Base-by-base conservation (phyloP, 2,888 invertebrate species). In the Xylocampa areola region DNA sequence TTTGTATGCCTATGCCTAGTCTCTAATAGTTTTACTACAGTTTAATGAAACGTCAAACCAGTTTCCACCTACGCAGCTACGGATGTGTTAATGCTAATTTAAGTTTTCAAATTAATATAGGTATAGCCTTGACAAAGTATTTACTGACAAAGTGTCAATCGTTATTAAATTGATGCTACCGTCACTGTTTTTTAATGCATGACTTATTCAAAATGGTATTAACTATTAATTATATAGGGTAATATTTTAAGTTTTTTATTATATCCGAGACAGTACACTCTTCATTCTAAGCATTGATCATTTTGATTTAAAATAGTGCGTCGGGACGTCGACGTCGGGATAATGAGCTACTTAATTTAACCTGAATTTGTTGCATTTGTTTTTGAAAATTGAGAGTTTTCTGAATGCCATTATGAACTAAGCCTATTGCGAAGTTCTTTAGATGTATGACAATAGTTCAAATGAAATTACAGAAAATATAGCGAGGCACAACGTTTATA, bases 151-250 rank as follows among this genome's bases (percentile, higher is more conserved):
- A 33, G 14, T 25, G 7, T 8, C 7, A 3, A 11, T 11, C 23
- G 14, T 39, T 13, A 25, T 41, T 39, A 7, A 64, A 36, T 29
- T 7, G 30, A 44, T 30, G 11, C 32, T 48, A 37, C n/a, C 14
- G 41, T 25, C 41, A 49, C 33, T 17, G 19, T 25, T 16, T 16
- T n/a, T 13, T 47, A 37, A 13, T 33, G 13, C 7, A 25, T 2
- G 21, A 39, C 41, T 39, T 25, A 13, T 8, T 33, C n/a, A n/a
- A n/a, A n/a, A n/a, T n/a, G n/a, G n/a, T n/a, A n/a, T n/a, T n/a
- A n/a, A n/a, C n/a, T n/a, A n/a, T n/a, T n/a, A n/a, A n/a, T n/a
- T n/a, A n/a, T n/a, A n/a, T n/a, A n/a, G n/a, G n/a, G n/a, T n/a
- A n/a, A n/a, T n/a, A n/a, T n/a, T n/a, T n/a, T n/a, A n/a, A n/a